Conservation (phyloP, 2,888 invertebrate genomes). For the Thereva nobilitata region DNA sequence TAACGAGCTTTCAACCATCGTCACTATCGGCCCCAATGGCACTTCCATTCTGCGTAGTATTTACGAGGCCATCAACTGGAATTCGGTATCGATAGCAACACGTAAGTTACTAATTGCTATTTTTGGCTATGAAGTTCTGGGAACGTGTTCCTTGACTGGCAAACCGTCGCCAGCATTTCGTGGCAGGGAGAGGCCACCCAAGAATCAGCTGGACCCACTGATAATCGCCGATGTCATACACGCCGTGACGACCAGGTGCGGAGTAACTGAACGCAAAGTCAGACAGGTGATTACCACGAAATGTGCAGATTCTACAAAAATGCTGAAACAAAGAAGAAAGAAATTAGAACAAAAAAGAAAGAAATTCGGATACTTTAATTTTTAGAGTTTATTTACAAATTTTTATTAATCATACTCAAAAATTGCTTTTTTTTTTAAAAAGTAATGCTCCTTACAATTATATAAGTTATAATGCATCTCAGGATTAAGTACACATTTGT, state of each 20-base stretch:
- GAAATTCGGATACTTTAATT: constrained; percentile 7
- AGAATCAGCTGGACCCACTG: constrained; percentile 59
- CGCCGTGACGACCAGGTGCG: constrained; percentile 61
- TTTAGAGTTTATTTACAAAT: not conserved
- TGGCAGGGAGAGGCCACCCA: constrained; percentile 53
- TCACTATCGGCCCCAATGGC: constrained; percentile 57
- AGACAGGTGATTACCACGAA: constrained; percentile 66
- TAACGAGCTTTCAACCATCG: not conserved
- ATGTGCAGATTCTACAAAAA: constrained; percentile 68
- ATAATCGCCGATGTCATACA: constrained; percentile 64
- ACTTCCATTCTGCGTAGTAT: constrained; percentile 57
- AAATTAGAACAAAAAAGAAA: constrained; percentile 45
- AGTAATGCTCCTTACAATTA: too few species aligned
- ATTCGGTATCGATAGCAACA: constrained; percentile 61
- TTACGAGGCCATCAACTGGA: constrained; percentile 62
- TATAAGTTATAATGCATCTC: too few species aligned
- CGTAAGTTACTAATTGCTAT: constrained; percentile 62
- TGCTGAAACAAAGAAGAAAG: constrained; percentile 57
- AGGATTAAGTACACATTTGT: too few species aligned
- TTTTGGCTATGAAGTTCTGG: constrained; percentile 63
- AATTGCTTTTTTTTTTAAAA: too few species aligned
- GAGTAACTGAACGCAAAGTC: constrained; percentile 63
- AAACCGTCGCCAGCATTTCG: constrained; percentile 63
- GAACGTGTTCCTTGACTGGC: constrained; percentile 67
- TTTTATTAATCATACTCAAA: too few species aligned